These are phyloP conservation scores for Oppia nitens DNA, from an alignment of 1,140 invertebrate species.

Conservation along the genomic window DNA sequence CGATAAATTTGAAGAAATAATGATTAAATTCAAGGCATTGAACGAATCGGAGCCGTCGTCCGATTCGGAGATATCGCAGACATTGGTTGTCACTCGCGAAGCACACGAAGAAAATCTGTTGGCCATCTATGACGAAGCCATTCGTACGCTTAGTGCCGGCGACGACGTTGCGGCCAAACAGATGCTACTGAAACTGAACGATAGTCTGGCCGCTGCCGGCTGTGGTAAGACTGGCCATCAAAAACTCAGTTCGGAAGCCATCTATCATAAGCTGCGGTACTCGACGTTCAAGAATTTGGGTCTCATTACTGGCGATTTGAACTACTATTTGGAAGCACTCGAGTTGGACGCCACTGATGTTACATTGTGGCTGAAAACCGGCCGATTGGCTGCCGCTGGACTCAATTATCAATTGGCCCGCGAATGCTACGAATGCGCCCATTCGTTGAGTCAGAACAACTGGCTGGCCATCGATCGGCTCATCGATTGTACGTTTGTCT, in stretches of 20 bases:
- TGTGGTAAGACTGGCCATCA: background rate
- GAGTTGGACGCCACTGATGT: slow-evolving; percentile 14
- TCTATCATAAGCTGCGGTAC: slow-evolving; percentile 9
- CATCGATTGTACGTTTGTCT: slow-evolving; percentile 14
- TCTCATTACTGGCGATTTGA: slow-evolving; percentile 8
- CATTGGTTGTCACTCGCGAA: slow-evolving; percentile 12
- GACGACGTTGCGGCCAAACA: slow-evolving; percentile 9
- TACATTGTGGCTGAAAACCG: slow-evolving; percentile 17
- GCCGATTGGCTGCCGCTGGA: background rate
- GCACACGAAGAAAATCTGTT: slow-evolving; percentile 15
- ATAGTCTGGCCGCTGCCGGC: background rate
- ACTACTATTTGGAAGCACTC: slow-evolving; percentile 12
- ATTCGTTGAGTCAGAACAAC: slow-evolving; percentile 7
- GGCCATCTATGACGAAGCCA: slow-evolving; percentile 8
- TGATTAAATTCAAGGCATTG: slow-evolving; percentile 16
- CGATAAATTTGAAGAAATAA: too few relatives aligned
- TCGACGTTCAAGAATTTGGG: slow-evolving; percentile 16
- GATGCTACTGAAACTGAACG: slow-evolving; percentile 2
- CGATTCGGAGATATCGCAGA: background rate
- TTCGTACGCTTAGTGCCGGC: background rate
- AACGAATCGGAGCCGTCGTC: slow-evolving; percentile 8
- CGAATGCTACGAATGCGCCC: slow-evolving; percentile 14
- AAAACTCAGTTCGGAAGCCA: background rate
- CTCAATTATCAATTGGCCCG: slow-evolving; percentile 7
- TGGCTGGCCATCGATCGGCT: slow-evolving; percentile 16